A percentile compares a stretch with the other conserved stretches of the same genome.
phyloP scores from a whole-genome alignment of 2,888 invertebrate genomes.

The Agrochola macilenta region DNA sequence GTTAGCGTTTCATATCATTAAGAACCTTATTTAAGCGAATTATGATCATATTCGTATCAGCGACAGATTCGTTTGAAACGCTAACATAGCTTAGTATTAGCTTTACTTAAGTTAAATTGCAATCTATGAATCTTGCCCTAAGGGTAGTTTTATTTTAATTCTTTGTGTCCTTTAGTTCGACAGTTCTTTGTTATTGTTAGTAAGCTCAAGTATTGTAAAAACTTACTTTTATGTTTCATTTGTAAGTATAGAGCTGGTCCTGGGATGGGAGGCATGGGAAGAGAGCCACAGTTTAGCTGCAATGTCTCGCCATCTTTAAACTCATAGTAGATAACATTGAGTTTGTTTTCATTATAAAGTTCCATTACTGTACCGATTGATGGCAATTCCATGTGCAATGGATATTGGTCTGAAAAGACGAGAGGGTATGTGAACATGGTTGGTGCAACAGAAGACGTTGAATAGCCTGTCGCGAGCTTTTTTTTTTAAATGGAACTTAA shows the following conservation, averaged over 20 bases:
- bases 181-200: neutral
- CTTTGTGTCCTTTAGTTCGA: neutral
- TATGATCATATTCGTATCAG: no score
- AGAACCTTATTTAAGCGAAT: no score
- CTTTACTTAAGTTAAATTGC: neutral
- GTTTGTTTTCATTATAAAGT: neutral
- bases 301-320: slow-evolving; percentile 25
- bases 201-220: neutral
- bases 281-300: slow-evolving; percentile 3
- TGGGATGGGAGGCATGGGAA: no score
- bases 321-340: slow-evolving; percentile 33
- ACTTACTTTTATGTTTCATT: slow-evolving; percentile 12
- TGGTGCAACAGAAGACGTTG: neutral
- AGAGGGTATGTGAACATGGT: neutral
- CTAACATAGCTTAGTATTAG: neutral
- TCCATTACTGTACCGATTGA: slow-evolving; percentile 17
- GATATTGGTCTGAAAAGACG: slow-evolving; percentile 4
- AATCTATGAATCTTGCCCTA: neutral
- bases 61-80: neutral
- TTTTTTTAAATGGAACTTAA: no score
- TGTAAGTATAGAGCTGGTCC: neutral
- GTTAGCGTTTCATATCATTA: no score
- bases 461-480: no score
- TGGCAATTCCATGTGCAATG: slow-evolving; percentile 5
- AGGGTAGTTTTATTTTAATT: neutral